These are phyloP conservation scores for Flexamia atlantica DNA, from an alignment of 2,888 invertebrate species.

Conservation along the genomic window DNA sequence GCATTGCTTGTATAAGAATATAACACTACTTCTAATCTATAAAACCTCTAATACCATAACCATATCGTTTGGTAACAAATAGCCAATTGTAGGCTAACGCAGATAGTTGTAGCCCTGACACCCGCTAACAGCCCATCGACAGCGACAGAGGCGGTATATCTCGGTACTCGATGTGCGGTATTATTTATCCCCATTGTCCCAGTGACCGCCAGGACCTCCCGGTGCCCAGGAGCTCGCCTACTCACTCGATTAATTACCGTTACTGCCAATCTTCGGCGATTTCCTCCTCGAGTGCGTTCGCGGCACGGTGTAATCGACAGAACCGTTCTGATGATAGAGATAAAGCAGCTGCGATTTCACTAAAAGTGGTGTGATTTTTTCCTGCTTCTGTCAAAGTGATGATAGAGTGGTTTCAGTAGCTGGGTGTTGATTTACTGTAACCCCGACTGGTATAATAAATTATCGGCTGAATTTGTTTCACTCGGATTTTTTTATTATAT, in stretches of 20 bases:
- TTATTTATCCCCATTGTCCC: slow-evolving; percentile 32
- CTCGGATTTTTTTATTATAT: too few relatives aligned
- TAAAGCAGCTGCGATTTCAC: not conserved
- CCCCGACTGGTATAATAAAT: too few relatives aligned
- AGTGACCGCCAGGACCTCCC: not conserved
- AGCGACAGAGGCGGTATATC: not conserved
- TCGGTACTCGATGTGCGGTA: not conserved
- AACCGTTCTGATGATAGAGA: not conserved
- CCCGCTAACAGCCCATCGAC: not conserved
- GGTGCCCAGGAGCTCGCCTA: slow-evolving; percentile 4
- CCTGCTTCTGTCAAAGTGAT: too few relatives aligned
- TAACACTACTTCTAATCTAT: too few relatives aligned
- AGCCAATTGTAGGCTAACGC: too few relatives aligned
- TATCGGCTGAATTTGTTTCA: too few relatives aligned
- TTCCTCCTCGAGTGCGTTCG: slow-evolving; percentile 4
- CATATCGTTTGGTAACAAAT: too few relatives aligned
- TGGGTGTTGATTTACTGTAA: too few relatives aligned
- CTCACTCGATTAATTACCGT: slow-evolving; percentile 8
- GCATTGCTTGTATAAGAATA: too few relatives aligned
- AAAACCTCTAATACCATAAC: too few relatives aligned
- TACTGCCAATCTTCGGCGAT: not conserved
- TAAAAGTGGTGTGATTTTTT: not conserved
- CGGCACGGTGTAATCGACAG: not conserved
- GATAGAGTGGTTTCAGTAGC: too few relatives aligned
- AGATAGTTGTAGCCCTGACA: not conserved